phyloP scores from a whole-genome alignment of 2,888 invertebrate genomes.

The Tachina lurida region DNA sequence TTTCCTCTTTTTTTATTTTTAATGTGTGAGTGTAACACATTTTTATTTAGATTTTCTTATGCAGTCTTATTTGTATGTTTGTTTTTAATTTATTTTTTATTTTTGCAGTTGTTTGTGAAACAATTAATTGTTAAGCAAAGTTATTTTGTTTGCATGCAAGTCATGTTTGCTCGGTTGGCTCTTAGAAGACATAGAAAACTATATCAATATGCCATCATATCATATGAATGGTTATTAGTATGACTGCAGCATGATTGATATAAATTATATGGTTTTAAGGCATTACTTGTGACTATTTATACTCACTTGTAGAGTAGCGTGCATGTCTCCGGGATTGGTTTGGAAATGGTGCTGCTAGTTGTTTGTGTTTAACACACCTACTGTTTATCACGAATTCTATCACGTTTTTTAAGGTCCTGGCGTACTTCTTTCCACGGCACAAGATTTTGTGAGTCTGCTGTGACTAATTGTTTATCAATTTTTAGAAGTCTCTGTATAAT shows the following conservation, averaged over 20 bases:
- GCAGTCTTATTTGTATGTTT: neutral
- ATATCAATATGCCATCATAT: slow-evolving; percentile 29
- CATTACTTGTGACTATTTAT: slow-evolving; percentile 13
- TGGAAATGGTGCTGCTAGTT: neutral
- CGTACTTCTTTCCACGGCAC: too few species aligned
- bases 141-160: slow-evolving; percentile 62
- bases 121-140: slow-evolving; percentile 62
- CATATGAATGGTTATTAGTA: slow-evolving; percentile 41
- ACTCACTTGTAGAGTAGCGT: neutral
- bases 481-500: too few species aligned
- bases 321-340: neutral
- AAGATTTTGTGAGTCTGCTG: too few species aligned
- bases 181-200: slow-evolving; percentile 9
- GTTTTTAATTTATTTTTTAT: neutral
- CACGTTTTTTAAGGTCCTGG: too few species aligned
- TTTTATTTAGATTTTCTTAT: neutral
- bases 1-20: slow-evolving; percentile 4
- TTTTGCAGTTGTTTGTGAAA: neutral
- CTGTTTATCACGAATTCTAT: too few species aligned
- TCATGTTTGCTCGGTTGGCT: slow-evolving; percentile 21
- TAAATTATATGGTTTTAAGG: slow-evolving; percentile 53
- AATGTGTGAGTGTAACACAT: too few species aligned
- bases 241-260: slow-evolving; percentile 61
- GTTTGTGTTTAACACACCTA: neutral
- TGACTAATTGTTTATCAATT: too few species aligned